Conservation (phyloP, 2,113 vertebrate species). For the Aix galericulata region DNA sequence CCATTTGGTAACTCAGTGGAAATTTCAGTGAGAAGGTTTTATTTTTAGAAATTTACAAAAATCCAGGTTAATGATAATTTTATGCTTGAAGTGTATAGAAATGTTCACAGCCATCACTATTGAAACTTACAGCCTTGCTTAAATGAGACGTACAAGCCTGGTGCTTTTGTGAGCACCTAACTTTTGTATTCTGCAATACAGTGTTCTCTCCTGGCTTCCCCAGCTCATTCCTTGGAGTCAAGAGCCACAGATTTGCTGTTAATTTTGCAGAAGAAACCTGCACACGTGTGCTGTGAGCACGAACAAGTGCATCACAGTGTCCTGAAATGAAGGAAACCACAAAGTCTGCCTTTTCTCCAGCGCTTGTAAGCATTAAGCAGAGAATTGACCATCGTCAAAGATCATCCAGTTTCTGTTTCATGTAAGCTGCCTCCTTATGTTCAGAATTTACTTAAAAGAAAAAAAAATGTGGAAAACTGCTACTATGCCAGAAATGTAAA, state of each 20-base stretch:
- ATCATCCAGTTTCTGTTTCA: background rate
- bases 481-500: background rate
- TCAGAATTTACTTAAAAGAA: background rate
- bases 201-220: background rate
- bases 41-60: background rate
- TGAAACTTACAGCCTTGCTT: background rate
- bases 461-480: background rate
- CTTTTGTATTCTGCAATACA: background rate
- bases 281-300: rapidly evolving
- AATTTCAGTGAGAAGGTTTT: background rate
- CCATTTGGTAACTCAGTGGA: background rate
- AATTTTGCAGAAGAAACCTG: background rate
- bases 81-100: background rate
- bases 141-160: background rate
- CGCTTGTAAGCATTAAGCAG: background rate
- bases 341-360: background rate
- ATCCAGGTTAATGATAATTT: background rate
- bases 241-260: background rate
- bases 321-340: background rate
- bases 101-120: background rate
- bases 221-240: background rate
- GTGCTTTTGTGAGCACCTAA: background rate
- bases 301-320: background rate
- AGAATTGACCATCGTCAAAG: rapidly evolving
- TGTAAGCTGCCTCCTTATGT: background rate